These are phyloP conservation scores for Sinopyrophorus schimmeli DNA, from an alignment of 2,888 invertebrate genomes.

Conservation along the genomic window DNA sequence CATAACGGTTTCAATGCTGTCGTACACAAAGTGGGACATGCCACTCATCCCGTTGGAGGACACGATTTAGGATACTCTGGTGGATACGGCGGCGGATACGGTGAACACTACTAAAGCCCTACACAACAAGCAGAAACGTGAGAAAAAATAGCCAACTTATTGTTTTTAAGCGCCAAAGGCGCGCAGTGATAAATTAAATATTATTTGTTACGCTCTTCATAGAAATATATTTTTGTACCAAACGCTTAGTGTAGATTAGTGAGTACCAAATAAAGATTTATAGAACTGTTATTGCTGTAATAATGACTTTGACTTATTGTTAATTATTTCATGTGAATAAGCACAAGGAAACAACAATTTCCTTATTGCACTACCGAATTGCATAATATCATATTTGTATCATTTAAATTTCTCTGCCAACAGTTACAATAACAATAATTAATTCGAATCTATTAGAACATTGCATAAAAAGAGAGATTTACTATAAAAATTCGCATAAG, in stretches of 20 bases:
- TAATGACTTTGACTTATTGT: no score
- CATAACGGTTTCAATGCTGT: slow-evolving; percentile 64
- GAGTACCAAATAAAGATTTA: no score
- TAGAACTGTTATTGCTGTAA: no score
- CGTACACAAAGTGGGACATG: slow-evolving; percentile 59
- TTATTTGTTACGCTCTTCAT: no score
- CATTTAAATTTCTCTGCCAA: slow-evolving; percentile 13
- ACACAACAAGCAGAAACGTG: no score
- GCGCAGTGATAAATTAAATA: no score
- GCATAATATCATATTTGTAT: slow-evolving; percentile 5
- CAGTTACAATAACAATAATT: slow-evolving; percentile 6
- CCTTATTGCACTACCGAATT: slow-evolving; percentile 10
- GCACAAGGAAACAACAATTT: slow-evolving; percentile 8
- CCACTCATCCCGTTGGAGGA: slow-evolving; percentile 11
- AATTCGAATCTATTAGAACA: slow-evolving; percentile 1
- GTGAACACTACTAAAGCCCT: slow-evolving; percentile 17
- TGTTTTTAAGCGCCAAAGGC: no score
- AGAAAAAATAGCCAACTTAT: no score
- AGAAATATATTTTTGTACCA: no score
- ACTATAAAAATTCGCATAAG: slow-evolving; percentile 9
- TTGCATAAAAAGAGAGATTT: slow-evolving; percentile 19
- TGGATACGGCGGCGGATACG: slow-evolving; percentile 20
- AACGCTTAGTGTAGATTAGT: no score
- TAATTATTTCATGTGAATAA: no score
- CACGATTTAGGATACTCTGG: slow-evolving; percentile 7